These are phyloP conservation scores for Corythornis vintsioides DNA, from an alignment of 2,113 vertebrate species.

Conservation along the genomic window DNA sequence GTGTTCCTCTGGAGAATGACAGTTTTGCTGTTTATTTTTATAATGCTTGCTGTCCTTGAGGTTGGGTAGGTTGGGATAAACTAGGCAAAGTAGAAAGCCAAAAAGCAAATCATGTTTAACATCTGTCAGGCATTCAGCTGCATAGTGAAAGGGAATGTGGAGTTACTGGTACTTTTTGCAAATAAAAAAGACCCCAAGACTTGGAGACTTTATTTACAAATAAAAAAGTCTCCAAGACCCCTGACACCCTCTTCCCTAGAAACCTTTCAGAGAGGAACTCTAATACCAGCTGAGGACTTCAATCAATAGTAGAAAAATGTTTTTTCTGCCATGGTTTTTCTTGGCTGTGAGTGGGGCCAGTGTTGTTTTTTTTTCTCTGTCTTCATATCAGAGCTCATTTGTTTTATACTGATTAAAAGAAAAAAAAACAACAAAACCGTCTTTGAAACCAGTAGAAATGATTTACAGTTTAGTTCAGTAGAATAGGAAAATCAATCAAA, in stretches of 20 bases:
- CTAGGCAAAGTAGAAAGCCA: conserved; percentile 20
- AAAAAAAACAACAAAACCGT: not conserved
- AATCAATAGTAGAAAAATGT: not conserved
- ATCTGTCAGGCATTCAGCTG: not conserved
- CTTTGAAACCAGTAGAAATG: conserved; percentile 44
- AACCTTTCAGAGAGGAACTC: not conserved
- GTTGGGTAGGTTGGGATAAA: not conserved
- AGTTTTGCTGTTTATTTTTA: conserved; percentile 48
- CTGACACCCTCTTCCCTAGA: fast-evolving
- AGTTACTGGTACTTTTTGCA: not conserved
- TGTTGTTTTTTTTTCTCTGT: not conserved
- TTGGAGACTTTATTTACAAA: too few species aligned
- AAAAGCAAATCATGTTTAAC: conserved; percentile 32
- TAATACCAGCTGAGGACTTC: not conserved
- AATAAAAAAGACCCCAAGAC: too few species aligned
- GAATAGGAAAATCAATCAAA: conserved; percentile 62
- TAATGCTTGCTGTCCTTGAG: conserved; percentile 26
- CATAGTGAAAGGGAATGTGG: not conserved
- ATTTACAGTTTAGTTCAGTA: conserved; percentile 54
- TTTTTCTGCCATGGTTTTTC: fast-evolving
- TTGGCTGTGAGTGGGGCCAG: not conserved
- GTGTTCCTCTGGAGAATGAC: conserved; percentile 18
- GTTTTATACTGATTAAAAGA: conserved; percentile 33
- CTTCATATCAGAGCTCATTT: conserved; percentile 28
- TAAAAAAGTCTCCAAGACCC: not conserved